Conservation (phyloP, 2,888 invertebrate genomes). For the Trisateles emortualis region DNA sequence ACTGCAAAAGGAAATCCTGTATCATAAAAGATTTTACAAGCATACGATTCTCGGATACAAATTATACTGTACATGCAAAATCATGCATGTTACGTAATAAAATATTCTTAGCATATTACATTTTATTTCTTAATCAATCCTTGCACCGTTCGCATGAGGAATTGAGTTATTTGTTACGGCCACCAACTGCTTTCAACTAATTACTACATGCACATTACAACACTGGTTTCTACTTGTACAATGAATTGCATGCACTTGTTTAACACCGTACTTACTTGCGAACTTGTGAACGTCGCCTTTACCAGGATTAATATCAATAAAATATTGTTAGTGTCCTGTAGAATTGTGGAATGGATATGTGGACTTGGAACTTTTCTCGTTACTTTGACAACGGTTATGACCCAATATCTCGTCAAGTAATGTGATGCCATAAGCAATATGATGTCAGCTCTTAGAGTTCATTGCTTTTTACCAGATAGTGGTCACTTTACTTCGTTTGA, state of each 20-base stretch:
- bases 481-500: background rate
- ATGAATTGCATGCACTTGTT: constrained; percentile 6
- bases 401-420: background rate
- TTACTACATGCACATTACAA: constrained; percentile 1
- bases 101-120: background rate
- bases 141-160: background rate
- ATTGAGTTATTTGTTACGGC: background rate
- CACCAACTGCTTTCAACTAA: background rate
- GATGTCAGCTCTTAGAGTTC: background rate
- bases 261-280: background rate
- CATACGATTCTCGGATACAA: too few species aligned
- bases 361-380: background rate
- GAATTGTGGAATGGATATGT: background rate
- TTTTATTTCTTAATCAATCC: background rate
- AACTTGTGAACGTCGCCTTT: background rate
- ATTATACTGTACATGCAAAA: too few species aligned
- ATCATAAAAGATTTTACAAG: too few species aligned
- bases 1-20: too few species aligned
- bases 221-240: background rate
- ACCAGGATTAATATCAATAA: background rate
- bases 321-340: background rate
- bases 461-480: too few species aligned
- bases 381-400: background rate
- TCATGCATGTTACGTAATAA: background rate
- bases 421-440: too few species aligned